phyloP scores from a whole-genome alignment of 1,140 invertebrate genomes.

The Conopomorpha cramerella region DNA sequence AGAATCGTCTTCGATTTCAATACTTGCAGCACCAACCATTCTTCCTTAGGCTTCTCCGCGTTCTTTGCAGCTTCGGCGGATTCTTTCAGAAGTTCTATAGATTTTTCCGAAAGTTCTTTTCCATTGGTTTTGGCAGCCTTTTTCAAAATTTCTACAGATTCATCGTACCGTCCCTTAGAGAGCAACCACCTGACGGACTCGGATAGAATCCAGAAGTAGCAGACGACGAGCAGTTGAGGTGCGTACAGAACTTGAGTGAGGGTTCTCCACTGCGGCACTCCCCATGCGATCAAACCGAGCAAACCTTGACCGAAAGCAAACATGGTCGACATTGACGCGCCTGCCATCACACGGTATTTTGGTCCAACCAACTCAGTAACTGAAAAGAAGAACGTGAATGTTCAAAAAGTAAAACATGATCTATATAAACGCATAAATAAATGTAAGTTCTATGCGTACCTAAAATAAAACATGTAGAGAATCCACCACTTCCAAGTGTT shows the following conservation, averaged over 20 bases:
- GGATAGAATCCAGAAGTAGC: conserved; percentile 67
- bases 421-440: conserved; percentile 4
- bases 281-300: conserved; percentile 71
- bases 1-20: conserved; percentile 59
- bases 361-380: conserved; percentile 80
- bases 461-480: conserved; percentile 50
- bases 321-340: conserved; percentile 70
- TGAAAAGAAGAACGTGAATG: conserved; percentile 28
- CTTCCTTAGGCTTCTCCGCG: conserved; percentile 22
- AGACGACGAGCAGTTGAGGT: conserved; percentile 68
- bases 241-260: conserved; percentile 71
- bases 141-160: conserved; percentile 64
- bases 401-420: no score
- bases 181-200: conserved; percentile 80
- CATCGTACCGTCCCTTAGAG: conserved; percentile 63
- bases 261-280: conserved; percentile 71
- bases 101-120: conserved; percentile 60
- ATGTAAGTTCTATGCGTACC: no score
- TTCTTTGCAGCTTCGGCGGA: conserved; percentile 29
- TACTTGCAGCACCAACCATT: conserved; percentile 56
- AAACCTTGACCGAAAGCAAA: conserved; percentile 74
- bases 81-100: conserved; percentile 43
- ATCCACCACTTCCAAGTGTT: conserved; percentile 51
- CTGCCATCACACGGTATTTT: conserved; percentile 71
- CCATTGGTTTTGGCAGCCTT: conserved; percentile 71